phyloP scores from a whole-genome alignment of 2,113 vertebrate genomes.

The Geococcyx californianus region DNA sequence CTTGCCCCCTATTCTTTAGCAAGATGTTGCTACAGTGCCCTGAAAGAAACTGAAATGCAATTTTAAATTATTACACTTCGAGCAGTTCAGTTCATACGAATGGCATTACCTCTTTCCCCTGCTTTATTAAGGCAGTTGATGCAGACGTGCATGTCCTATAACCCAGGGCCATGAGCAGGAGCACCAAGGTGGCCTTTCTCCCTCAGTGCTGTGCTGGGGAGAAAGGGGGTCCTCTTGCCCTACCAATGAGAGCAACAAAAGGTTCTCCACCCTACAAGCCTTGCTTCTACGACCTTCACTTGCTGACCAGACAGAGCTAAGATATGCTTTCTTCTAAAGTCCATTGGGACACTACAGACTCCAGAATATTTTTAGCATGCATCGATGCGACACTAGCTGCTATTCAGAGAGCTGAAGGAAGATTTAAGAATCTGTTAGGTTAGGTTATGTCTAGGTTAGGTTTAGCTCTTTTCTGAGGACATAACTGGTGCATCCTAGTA shows the following conservation, averaged over 20 bases:
- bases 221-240: neutral
- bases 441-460: neutral
- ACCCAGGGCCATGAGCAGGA: neutral
- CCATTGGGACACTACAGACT: neutral
- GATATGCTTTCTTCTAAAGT: neutral
- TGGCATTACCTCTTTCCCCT: neutral
- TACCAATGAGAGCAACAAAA: neutral
- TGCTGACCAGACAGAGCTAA: neutral
- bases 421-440: neutral
- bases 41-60: neutral
- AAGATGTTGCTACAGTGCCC: neutral
- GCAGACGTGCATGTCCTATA: neutral
- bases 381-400: neutral
- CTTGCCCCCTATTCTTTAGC: neutral
- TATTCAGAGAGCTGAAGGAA: neutral
- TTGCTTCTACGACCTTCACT: neutral
- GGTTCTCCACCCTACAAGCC: neutral
- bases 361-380: conserved; percentile 35
- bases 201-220: neutral
- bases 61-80: neutral
- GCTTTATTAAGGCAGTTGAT: neutral
- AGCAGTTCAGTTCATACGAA: neutral
- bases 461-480: neutral
- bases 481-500: neutral
- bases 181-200: neutral